Base-by-base conservation (phyloP, 2,888 invertebrate species). In the Netelia inedita region DNA sequence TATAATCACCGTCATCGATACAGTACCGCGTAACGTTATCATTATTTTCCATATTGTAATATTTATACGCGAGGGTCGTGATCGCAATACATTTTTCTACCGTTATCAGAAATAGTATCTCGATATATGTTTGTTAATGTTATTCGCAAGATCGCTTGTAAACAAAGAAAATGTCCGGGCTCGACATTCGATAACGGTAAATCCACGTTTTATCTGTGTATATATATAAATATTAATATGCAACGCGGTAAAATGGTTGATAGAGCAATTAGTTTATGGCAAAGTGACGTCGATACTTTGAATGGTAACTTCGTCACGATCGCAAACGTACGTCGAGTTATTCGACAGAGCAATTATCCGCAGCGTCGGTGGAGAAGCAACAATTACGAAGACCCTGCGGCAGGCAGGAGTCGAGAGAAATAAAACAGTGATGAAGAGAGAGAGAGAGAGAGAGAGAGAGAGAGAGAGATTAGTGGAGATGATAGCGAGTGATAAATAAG, bases 241-340 rank as follows among this genome's bases (percentile, higher is more conserved):
- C 35, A 1, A 46, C 1, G 35, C 28, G n/a, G 69, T 78, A 41
- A 78, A 78, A 57, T 21, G 73, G 78, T 81, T 86, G 85, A 88
- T 88, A 86, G 86, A 88, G 87, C 87, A 88, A 88, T 88, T 87
- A 88, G 87, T 83, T 85, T 85, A 84, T 85, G 59, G 76, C 35
- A 81, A 72, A 83, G 80, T 86, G 85, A 85, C 83, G 85, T 79
- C 66, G 81, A 86, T 87, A 85, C 85, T 87, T 88, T 85, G 87
- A 87, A 85, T 88, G 85, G 83, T 66, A 50, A 8, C 28, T 57
- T 21, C 9, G 78, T 87, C 85, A 83, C 80, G 87, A 86, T 78
- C 72, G 79, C 41, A 46, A 55, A 43, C n/a, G 46, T 14, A 55
- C 46, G 35, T 68, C 72, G 76, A 78, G 78, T 81, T 84, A 84